Conservation (phyloP, 2,113 vertebrate species). For the Phylloscopus whistleri region DNA sequence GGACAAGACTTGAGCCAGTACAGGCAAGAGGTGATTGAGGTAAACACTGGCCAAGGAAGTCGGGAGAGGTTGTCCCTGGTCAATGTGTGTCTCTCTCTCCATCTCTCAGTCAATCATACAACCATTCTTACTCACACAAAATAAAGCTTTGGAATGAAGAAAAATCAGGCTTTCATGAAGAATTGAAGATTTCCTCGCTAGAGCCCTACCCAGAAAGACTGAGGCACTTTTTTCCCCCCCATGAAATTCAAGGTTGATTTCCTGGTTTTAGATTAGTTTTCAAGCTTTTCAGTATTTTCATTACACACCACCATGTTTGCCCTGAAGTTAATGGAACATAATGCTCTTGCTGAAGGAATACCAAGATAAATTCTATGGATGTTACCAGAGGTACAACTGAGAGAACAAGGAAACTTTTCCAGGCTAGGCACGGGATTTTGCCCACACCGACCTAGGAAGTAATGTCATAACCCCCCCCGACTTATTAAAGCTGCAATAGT, state of each 20-base stretch:
- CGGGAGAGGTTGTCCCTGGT: fast-evolving
- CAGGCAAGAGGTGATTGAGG: neutral
- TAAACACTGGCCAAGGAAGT: neutral
- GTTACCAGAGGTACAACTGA: neutral
- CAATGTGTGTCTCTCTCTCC: neutral
- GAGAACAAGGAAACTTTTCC: neutral
- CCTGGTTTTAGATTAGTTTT: neutral
- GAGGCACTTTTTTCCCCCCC: fast-evolving
- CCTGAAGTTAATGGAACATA: neutral
- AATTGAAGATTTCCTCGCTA: neutral
- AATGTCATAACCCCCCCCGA: neutral
- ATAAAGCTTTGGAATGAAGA: neutral
- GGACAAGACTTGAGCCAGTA: neutral
- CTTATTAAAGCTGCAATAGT: neutral
- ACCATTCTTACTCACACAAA: neutral
- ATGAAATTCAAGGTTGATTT: neutral
- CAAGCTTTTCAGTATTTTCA: neutral
- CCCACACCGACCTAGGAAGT: neutral
- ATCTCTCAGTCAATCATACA: neutral
- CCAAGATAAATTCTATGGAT: neutral
- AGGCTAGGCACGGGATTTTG: neutral
- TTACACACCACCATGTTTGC: neutral
- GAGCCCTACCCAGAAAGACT: neutral
- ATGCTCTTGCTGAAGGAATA: neutral
- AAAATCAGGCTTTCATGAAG: neutral